Evolutionary conservation across 2,888 invertebrate species (phyloP), one percentile per base, ranked within the genome.

Genomic region (Tanytarsus gracilentus): DNA sequence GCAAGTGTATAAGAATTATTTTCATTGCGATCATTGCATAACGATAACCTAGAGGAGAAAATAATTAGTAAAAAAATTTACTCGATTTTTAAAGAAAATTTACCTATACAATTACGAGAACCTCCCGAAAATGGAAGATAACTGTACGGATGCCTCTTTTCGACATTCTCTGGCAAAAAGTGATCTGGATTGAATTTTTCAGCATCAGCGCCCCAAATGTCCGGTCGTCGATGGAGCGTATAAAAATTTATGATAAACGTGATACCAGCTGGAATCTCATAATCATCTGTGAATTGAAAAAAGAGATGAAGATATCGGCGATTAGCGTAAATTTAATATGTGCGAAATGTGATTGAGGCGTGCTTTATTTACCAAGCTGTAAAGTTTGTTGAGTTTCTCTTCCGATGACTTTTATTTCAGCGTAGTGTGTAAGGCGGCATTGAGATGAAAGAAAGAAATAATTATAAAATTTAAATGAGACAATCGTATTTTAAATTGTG

Each of bases 171-270:
- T n/a, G 60, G 60, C 36, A 60, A 50, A 23, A 60, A 60, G n/a
- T 60, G 49, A 39, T 60, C 60, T 1, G 60, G 60, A 51, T 60
- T 51, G 23, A 60, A 60, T n/a, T 50, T 18, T 26, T 60, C 60
- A 39, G 60, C 60, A 30, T 60, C 44, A 18, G 14, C 21, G 2
- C 60, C 60, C 60, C 60, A 60, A 39, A 60, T 60, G 11, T 60
- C 51, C 9, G 40, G 40, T 27, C 51, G 25, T 36, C 60, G 60
- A 50, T 60, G 60, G 6, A 60, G n/a, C 9, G 60, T 36, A 16
- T 33, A 60, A 18, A 60, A 50, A 29, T 51, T 51, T 9, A 60
- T 49, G 6, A 60, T 6, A n/a, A 60, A 39, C 1, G 60, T 50
- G 3, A 39, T 49, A 2, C 60, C 60, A 1, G 25, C 51, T 23